These are phyloP conservation scores for Mesorhabditis belari DNA, from an alignment of 2,888 invertebrate genomes.

Conservation along the genomic window DNA sequence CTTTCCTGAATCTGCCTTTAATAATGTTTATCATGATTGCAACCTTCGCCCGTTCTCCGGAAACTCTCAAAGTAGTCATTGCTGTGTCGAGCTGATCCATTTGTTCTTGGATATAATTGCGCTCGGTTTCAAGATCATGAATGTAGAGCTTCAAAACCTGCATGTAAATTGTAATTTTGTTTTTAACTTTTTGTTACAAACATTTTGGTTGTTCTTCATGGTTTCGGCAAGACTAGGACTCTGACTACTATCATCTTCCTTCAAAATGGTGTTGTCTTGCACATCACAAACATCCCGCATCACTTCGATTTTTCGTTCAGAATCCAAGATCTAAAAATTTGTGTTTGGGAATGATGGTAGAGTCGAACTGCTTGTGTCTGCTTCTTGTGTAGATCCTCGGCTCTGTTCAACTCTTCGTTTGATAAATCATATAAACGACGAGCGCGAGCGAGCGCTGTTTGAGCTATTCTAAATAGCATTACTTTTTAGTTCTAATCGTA, in stretches of 20 bases:
- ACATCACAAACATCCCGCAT: background rate
- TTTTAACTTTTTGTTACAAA: too few species aligned
- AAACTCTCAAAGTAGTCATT: background rate
- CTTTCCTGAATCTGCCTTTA: background rate
- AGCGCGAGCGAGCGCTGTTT: constrained; percentile 17
- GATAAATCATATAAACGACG: constrained; percentile 12
- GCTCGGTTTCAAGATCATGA: background rate
- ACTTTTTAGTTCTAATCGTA: too few species aligned
- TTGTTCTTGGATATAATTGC: background rate
- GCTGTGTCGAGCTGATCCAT: background rate
- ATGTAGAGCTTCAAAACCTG: background rate
- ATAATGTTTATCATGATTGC: background rate
- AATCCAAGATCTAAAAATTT: background rate
- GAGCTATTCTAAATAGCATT: constrained; percentile 12
- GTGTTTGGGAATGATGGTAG: too few species aligned
- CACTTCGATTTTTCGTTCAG: background rate
- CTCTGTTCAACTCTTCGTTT: constrained; percentile 13
- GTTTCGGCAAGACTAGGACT: background rate
- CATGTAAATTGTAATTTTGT: too few species aligned
- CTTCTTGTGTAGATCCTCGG: constrained; percentile 12
- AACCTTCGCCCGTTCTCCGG: background rate
- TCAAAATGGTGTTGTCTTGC: background rate
- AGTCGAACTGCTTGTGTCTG: constrained; percentile 3
- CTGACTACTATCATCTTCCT: too few species aligned
- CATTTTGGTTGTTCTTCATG: background rate